Evolutionary conservation across 2,888 invertebrate species (phyloP).

Genomic region (Parnassius glacialis): DNA sequence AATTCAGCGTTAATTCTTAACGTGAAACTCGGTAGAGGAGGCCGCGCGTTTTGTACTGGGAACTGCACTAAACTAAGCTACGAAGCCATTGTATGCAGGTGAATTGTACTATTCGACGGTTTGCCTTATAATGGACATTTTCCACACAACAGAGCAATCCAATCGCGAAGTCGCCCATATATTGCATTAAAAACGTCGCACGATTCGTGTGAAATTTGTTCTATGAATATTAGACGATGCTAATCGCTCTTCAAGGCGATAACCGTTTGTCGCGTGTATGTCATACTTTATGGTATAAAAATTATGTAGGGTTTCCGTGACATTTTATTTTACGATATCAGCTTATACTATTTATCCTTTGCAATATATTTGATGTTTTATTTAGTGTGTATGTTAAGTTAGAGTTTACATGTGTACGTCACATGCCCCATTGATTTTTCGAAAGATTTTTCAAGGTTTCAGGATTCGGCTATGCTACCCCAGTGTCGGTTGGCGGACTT

Average conservation of each 20-base stretch:
- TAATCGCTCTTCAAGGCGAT: slow-evolving; percentile 57
- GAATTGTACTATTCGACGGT: slow-evolving; percentile 67
- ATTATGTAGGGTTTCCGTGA: no score
- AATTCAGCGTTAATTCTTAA: slow-evolving; percentile 17
- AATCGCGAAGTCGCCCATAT: slow-evolving; percentile 39
- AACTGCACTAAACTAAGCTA: slow-evolving; percentile 68
- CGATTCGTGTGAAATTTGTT: slow-evolving; percentile 29
- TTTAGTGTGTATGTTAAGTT: no score
- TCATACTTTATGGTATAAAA: no score
- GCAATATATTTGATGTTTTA: no score
- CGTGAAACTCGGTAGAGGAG: slow-evolving; percentile 44
- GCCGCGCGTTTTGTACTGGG: slow-evolving; percentile 74
- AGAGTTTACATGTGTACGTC: no score
- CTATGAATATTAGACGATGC: slow-evolving; percentile 31
- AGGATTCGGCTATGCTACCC: no score
- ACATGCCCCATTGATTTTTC: no score
- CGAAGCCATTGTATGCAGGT: slow-evolving; percentile 78
- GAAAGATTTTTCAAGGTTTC: no score
- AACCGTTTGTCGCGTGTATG: slow-evolving; percentile 27
- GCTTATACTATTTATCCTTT: no score
- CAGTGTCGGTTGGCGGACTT: no score
- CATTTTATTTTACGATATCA: no score
- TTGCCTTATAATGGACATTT: slow-evolving; percentile 73
- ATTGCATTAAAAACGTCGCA: slow-evolving; percentile 29
- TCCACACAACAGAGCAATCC: slow-evolving; percentile 70